Conservation (phyloP, 64 coral and sea anemone genomes). For the Montipora efflorescens region DNA sequence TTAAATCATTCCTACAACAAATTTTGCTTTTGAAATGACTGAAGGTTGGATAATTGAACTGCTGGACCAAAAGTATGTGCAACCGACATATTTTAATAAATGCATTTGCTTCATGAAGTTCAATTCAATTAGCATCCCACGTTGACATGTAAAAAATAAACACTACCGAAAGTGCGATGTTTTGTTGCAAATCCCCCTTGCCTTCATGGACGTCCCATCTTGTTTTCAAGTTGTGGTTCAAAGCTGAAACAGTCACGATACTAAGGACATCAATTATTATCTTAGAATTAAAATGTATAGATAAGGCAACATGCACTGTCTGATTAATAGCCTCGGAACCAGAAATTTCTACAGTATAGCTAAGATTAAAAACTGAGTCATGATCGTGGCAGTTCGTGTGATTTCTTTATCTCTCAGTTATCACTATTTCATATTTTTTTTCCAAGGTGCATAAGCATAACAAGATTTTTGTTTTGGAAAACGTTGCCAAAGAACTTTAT, state of each 20-base stretch:
- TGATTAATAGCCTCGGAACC: no score
- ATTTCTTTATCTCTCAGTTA: no score
- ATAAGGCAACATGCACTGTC: no score
- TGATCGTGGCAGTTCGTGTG: no score
- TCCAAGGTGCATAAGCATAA: neutral
- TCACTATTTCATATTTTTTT: no score
- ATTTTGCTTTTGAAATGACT: neutral
- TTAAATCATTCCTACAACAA: neutral
- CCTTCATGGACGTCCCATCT: no score
- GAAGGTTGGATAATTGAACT: no score
- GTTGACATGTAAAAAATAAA: neutral
- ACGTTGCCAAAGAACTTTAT: neutral
- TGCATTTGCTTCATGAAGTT: neutral
- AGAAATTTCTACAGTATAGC: neutral
- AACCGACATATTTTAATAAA: neutral
- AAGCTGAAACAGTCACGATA: no score
- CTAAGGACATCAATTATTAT: no score
- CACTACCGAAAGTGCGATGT: neutral
- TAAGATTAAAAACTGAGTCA: neutral
- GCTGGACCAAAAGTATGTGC: no score
- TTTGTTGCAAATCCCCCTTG: neutral
- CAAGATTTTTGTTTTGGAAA: neutral
- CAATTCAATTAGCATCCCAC: neutral
- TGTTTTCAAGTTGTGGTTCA: no score
- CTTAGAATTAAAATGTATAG: no score